These are phyloP conservation scores for Choreutis nemorana DNA, from an alignment of 2,888 invertebrate genomes.

Conservation along the genomic window DNA sequence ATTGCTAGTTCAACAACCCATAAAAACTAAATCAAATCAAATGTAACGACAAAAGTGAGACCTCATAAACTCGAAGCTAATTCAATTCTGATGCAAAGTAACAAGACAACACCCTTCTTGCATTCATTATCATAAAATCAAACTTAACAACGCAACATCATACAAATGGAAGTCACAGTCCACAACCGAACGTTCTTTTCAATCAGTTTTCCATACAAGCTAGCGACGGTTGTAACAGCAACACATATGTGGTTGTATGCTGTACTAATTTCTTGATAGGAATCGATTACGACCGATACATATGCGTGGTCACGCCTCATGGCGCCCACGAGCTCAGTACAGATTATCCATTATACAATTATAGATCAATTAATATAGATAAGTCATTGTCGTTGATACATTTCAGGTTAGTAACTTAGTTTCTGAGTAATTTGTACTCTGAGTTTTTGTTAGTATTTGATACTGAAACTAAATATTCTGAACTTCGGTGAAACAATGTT, in stretches of 20 bases:
- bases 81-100: conserved; percentile 1
- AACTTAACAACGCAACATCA: conserved; percentile 13
- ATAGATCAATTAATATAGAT: conserved; percentile 30
- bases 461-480: too few relatives aligned
- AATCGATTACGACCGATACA: conserved; percentile 50
- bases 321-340: conserved; percentile 58
- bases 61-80: neutral
- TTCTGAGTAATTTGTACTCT: conserved; percentile 9
- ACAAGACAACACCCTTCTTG: conserved; percentile 8
- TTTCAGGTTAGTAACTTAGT: conserved; percentile 1
- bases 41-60: too few relatives aligned
- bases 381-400: neutral
- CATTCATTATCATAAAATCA: conserved; percentile 7
- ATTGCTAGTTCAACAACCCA: too few relatives aligned
- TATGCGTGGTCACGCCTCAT: conserved; percentile 53
- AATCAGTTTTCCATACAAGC: too few relatives aligned
- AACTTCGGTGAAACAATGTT: too few relatives aligned
- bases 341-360: conserved; percentile 60
- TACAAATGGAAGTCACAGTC: conserved; percentile 5
- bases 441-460: too few relatives aligned
- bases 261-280: conserved; percentile 45
- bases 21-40: too few relatives aligned
- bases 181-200: conserved; percentile 23
- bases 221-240: too few relatives aligned
- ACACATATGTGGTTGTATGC: too few relatives aligned